A percentile compares a stretch with the other conserved stretches of the same genome.
Evolutionary conservation across 1,140 invertebrate species (phyloP).

Genomic region (Berghia stephanieae): DNA sequence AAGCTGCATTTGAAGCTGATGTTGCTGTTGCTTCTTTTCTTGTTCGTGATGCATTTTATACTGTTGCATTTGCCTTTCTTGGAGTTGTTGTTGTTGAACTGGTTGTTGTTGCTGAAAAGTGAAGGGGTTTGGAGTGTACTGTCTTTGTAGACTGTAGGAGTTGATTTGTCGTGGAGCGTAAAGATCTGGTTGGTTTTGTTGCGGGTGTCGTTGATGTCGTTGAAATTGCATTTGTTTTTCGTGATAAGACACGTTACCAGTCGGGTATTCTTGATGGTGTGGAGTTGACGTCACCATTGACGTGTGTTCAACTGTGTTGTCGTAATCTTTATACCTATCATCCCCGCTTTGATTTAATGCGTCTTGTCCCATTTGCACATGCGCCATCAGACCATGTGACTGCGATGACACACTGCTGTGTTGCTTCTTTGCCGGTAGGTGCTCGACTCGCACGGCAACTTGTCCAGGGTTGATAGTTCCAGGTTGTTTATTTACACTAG

Average conservation of each 20-base stretch:
- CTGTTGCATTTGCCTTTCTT: conserved; percentile 14
- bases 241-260: conserved; percentile 21
- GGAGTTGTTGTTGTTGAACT: neutral
- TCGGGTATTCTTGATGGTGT: too few species aligned
- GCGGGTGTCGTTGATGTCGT: conserved; percentile 22
- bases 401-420: neutral
- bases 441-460: neutral
- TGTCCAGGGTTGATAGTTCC: neutral
- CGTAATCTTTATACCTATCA: too few species aligned
- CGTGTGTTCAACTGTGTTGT: conserved; percentile 50
- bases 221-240: conserved; percentile 26
- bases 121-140: conserved; percentile 21
- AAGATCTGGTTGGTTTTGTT: neutral
- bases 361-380: neutral
- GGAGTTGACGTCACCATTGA: conserved; percentile 41
- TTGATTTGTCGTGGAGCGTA: conserved; percentile 22
- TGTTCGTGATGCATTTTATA: too few species aligned
- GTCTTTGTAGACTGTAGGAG: neutral
- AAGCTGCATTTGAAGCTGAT: conserved; percentile 29
- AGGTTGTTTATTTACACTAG: conserved; percentile 24
- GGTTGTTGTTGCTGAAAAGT: conserved; percentile 15
- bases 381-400: neutral
- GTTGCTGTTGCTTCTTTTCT: conserved; percentile 35
- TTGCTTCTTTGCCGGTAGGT: neutral
- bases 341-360: too few species aligned